Percentiles rank a stretch among this genome's conserved stretches.
Evolutionary conservation across 2,113 vertebrate species (phyloP).

Genomic region (Pterophyllum scalare): DNA sequence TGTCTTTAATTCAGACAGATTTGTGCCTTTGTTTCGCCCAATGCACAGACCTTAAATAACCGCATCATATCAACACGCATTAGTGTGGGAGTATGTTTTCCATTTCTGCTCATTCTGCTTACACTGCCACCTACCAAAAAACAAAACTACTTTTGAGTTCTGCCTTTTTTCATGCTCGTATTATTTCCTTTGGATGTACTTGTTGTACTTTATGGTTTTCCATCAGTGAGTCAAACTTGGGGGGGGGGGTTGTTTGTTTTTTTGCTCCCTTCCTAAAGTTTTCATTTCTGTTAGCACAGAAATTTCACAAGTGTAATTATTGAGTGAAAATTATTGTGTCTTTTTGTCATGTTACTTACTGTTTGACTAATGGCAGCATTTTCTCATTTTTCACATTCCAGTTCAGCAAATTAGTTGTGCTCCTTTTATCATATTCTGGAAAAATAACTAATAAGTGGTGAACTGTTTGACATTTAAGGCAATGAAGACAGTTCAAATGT

Average conservation of each 20-base stretch:
- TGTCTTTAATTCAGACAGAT: background rate
- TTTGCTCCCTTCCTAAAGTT: background rate
- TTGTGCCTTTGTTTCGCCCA: background rate
- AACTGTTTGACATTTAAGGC: background rate
- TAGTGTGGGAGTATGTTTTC: background rate
- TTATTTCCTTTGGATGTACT: background rate
- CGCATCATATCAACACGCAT: background rate
- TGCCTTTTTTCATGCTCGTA: background rate
- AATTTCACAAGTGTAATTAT: background rate
- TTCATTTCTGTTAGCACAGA: background rate
- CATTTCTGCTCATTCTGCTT: background rate
- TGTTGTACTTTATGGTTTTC: background rate
- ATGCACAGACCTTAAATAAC: background rate
- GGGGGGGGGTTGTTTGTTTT: background rate
- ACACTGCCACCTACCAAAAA: constrained; percentile 5
- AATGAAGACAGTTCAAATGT: background rate
- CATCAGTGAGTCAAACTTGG: background rate
- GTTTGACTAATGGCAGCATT: constrained; percentile 11
- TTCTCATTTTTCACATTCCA: constrained; percentile 44
- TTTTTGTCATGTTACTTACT: constrained; percentile 3
- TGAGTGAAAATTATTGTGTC: background rate
- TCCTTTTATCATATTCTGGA: background rate
- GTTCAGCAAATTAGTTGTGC: background rate
- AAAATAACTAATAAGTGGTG: background rate
- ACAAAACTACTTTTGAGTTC: background rate